Base-by-base conservation (phyloP, 2,113 vertebrate species). In the Charadrius vociferus region DNA sequence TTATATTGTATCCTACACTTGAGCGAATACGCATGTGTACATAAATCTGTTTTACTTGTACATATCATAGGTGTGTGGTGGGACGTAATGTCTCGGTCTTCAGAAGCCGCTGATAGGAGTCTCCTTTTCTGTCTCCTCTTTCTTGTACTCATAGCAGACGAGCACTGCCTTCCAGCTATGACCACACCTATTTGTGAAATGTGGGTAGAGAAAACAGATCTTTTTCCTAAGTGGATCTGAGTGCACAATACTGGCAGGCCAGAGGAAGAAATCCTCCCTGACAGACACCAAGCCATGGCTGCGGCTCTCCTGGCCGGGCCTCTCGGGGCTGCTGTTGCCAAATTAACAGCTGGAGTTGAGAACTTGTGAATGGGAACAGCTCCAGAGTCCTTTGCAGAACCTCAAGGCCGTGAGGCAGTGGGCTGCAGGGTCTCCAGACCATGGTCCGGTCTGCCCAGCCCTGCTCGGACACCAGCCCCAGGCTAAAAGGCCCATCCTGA, bases 331-430 rank as follows among this genome's bases (percentile, higher is more conserved):
- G 53, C 75, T 49, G 30, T n/a, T 74, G 75, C 65, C 65, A 90
- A 88, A 95, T 95, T 71, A 96, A 80, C n/a, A 71, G 50, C 66
- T 50, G 81, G 58, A 82, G 73, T 62, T 65, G 66, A 91, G 66
- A 94, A 80, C 55, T 21, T 91, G 80, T 10, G 24, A 79, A 86
- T 41, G 73, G 73, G 55, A 72, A 47, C 10, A n/a, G 39, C 86
- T 95, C 79, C 75, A 86, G 85, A 63, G 58, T n/a, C 55, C n/a
- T 79, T 63, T 75, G 29, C 41, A 92, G 45, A 95, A 58, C 56
- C 47, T 72, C 43, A 15, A 52, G 49, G 61, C 73, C 7, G 5
- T 10, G n/a, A 41, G 49, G 58, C 73, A 7, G 5, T 11, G n/a
- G 41, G 45, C 61, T 83, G 32, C 4, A 7, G 30, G 26, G 34